Base-by-base conservation (phyloP, 2,113 vertebrate species). In the Bungarus multicinctus region DNA sequence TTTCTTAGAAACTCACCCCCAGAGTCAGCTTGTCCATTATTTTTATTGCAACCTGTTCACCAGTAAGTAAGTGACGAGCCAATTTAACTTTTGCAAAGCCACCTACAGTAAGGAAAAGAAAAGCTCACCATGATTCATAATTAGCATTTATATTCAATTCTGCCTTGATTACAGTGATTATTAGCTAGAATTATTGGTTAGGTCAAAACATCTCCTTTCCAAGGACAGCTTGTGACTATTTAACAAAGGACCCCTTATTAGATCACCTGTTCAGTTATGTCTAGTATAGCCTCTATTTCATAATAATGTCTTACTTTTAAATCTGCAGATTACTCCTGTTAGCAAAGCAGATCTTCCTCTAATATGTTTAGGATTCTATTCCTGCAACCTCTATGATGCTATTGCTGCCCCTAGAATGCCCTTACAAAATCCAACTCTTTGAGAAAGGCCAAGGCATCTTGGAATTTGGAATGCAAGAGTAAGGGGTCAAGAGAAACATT, bases 41-140 rank as follows among this genome's bases (percentile, higher is more conserved):
- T 97, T 99, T 99, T 96, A 99, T 97, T 30, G 99, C 99, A 94
- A 99, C 99, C 90, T 99, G 98, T 96, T 99, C 99, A 95, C 98
- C 98, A 3, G 99, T 99, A 93, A 98, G 97, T 89, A 98, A 97
- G 96, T 99, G 99, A 45, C 97, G 97, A 0, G 97, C 99, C 91
- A 99, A 98, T 92, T 99, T 99, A 86, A 99, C 99, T 94, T 99
- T 99, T 8, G 99, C 99, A 96, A 99, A 99, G 23, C 99, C 99
- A 95, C 99, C 99, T 99, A 95, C 69, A 91, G 45, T 90, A 0
- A 91, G 87, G 64, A 94, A 58, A 0, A 91, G 86, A 60, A 94
- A 58, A 95, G 0, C 54, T 0, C 0, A 16, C 30, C 27, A 88
- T 34, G 92, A 12, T 3, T 86, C 0, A 54, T 25, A 0, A 2